Evolutionary conservation across 2,888 invertebrate species (phyloP).

Genomic region (Petrolisthes cinctipes): DNA sequence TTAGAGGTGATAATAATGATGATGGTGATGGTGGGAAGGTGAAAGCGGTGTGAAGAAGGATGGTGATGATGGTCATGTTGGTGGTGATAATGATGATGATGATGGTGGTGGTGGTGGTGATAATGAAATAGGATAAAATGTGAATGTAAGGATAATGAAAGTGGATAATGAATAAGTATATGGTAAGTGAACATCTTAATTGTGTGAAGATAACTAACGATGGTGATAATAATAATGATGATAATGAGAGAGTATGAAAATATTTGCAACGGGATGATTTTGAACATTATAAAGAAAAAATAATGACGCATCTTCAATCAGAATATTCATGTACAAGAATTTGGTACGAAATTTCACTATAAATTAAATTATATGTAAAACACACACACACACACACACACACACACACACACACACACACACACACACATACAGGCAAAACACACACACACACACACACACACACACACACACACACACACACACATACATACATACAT

Average conservation of each 20-base stretch:
- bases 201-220: no score
- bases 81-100: constrained; percentile 12
- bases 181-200: no score
- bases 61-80: constrained; percentile 20
- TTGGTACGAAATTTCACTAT: no score
- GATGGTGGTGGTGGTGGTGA: background rate
- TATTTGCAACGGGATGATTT: background rate
- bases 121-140: background rate
- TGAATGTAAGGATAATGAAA: constrained; percentile 9
- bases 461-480: constrained; percentile 14
- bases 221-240: constrained; percentile 13
- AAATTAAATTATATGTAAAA: background rate
- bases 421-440: no score
- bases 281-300: background rate
- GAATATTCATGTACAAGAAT: no score
- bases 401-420: background rate
- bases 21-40: background rate
- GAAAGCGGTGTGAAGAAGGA: background rate
- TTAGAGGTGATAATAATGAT: constrained; percentile 15
- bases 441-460: constrained; percentile 16
- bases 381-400: constrained; percentile 11
- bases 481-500: constrained; percentile 10
- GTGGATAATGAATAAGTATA: background rate
- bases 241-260: no score
- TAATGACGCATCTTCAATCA: background rate